Evolutionary conservation across 1,140 invertebrate species (phyloP), one percentile per base, ranked within the genome.

Genomic region (Drosophila kepulauana): DNA sequence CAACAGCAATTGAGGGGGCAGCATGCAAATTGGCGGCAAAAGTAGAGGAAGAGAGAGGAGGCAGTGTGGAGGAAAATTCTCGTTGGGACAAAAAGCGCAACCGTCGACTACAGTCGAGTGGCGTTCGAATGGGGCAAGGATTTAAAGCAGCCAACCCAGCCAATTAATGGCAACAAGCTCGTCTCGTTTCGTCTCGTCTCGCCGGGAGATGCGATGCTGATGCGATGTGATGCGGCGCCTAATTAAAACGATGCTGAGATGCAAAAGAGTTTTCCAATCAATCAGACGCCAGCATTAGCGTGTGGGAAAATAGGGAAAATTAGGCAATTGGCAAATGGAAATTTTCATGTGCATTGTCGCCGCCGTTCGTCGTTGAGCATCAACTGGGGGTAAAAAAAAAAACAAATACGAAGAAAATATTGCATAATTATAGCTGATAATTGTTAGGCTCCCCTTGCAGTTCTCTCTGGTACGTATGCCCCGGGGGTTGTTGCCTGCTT

Each of bases 391-490:
- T 54, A 38, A 38, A 5, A 38, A 1, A 35, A 35, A 38, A 33
- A 33, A 33, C 1, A 30, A 54, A 25, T 25, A 25, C 3, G 20
- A 33, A 66, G 16, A 58, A 78, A 82, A 81, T 88, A 88, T 88
- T 75, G 80, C 84, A 88, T 88, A 88, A 88, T 88, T 88, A 88
- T 81, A 51, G 84, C 80, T 89, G 85, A 88, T 86, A 82, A 87
- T 86, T 86, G 82, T 78, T 67, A 54, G 35, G 58, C 13, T 33
- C 58, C 57, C 68, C 51, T 48, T 38, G 13, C 61, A 33, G 30
- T 48, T 1, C 33, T 3, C 28, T 52, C 46, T 30, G 35, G 43
- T 43, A 6, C 66, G 5, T 30, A 38, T 48, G 30, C 59, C 63
- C 46, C 67, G 63, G 45, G 84, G 84, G 84, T 88, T 88, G 84